Evolutionary conservation across 2,113 vertebrate genomes (phyloP).

Genomic region (Suncus etruscus): DNA sequence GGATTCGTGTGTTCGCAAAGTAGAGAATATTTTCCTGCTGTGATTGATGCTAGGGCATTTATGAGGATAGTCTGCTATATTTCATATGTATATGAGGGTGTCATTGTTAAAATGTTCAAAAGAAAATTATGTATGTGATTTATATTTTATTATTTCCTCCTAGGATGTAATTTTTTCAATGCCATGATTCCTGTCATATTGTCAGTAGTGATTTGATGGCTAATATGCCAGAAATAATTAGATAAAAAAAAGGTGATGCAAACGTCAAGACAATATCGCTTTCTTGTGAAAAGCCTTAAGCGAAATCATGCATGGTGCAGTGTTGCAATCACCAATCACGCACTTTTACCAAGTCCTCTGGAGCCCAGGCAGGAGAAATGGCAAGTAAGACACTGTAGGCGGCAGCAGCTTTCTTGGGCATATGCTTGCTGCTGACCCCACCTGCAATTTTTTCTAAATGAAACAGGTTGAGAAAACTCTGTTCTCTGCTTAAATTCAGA

Average conservation of each 20-base stretch:
- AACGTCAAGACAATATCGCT: slow-evolving; percentile 52
- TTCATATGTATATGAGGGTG: slow-evolving; percentile 74
- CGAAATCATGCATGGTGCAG: slow-evolving; percentile 10
- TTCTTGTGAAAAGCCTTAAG: slow-evolving; percentile 65
- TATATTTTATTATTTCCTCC: slow-evolving; percentile 81
- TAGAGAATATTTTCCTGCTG: slow-evolving; percentile 64
- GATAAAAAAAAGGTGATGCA: slow-evolving; percentile 74
- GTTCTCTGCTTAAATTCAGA: slow-evolving; percentile 50
- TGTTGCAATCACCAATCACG: neutral
- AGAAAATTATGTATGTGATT: slow-evolving; percentile 80
- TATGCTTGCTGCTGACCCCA: slow-evolving; percentile 52
- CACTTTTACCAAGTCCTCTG: neutral
- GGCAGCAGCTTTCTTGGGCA: slow-evolving; percentile 31
- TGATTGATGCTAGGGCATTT: slow-evolving; percentile 75
- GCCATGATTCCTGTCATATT: slow-evolving; percentile 69
- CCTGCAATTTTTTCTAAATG: slow-evolving; percentile 60
- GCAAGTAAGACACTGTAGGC: neutral
- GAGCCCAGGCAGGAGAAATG: neutral
- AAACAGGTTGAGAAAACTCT: slow-evolving; percentile 56
- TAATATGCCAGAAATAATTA: slow-evolving; percentile 83
- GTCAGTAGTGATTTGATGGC: slow-evolving; percentile 75
- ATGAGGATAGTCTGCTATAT: slow-evolving; percentile 79
- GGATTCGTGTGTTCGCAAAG: slow-evolving; percentile 40
- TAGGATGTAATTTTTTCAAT: slow-evolving; percentile 74
- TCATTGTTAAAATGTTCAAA: slow-evolving; percentile 77